These are phyloP conservation scores for Peromyscus eremicus DNA, from an alignment of 2,797 vertebrate species.

Conservation along the genomic window DNA sequence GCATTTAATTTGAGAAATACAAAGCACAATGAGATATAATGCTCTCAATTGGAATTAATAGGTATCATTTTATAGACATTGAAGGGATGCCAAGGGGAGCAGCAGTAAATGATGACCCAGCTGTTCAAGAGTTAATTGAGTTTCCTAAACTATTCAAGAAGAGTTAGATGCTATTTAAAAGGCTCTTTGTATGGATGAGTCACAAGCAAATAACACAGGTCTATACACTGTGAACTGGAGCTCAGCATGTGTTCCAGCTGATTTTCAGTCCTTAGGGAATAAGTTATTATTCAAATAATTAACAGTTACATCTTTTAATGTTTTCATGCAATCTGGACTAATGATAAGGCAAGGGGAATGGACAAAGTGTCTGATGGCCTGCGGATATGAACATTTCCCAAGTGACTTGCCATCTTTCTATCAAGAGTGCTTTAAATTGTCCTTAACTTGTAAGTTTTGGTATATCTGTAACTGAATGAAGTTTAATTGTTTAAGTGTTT, in stretches of 20 bases:
- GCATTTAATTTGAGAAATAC: slow-evolving; percentile 14
- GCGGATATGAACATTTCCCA: not conserved
- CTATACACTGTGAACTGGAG: slow-evolving; percentile 26
- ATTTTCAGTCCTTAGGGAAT: slow-evolving; percentile 55
- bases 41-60: slow-evolving; percentile 37
- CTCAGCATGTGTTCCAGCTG: slow-evolving; percentile 63
- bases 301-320: slow-evolving; percentile 58
- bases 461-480: not conserved
- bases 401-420: not conserved
- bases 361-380: slow-evolving; percentile 53
- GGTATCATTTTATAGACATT: not conserved
- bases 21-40: not conserved
- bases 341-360: not conserved
- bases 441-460: not conserved
- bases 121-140: slow-evolving; percentile 58
- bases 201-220: not conserved
- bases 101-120: slow-evolving; percentile 37
- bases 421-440: not conserved
- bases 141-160: slow-evolving; percentile 54
- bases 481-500: not conserved
- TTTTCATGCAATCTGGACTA: slow-evolving; percentile 65
- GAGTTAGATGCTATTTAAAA: slow-evolving; percentile 28
- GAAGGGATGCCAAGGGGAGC: not conserved
- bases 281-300: slow-evolving; percentile 66
- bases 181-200: not conserved